Conservation (phyloP, 2,888 invertebrate species). For the Phymatocera aterrima region DNA sequence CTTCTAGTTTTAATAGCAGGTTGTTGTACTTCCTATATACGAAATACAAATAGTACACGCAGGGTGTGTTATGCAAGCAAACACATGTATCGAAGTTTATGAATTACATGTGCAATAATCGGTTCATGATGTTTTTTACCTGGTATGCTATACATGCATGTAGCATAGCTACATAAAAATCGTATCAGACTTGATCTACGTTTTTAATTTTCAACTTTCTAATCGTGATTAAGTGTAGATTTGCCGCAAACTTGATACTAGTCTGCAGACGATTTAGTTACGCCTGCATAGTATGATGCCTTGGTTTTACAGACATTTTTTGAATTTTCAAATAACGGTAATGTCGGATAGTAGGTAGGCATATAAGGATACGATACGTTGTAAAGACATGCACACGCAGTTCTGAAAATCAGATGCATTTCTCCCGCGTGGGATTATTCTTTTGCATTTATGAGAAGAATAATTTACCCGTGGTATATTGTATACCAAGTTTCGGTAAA, state of each 20-base stretch:
- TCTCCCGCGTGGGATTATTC: background rate
- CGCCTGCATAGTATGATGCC: no score
- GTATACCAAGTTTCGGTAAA: background rate
- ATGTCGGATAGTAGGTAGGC: no score
- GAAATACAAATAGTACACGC: background rate
- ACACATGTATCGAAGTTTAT: background rate
- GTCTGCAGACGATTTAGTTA: no score
- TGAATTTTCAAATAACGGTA: no score
- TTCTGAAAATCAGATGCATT: constrained; percentile 2
- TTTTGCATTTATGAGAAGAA: background rate
- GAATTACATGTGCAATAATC: background rate
- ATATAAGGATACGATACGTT: no score
- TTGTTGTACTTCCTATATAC: background rate
- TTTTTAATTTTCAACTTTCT: no score
- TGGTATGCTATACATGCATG: background rate
- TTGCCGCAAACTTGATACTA: no score
- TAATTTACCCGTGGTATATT: background rate
- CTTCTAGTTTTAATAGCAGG: background rate
- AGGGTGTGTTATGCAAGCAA: background rate
- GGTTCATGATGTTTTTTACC: background rate
- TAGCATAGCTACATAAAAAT: no score
- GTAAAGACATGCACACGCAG: background rate
- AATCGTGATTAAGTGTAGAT: no score
- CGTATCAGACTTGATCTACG: no score
- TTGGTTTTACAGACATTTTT: no score